A percentile compares a stretch with the other conserved stretches of the same genome.
Evolutionary conservation across 2,888 invertebrate genomes (phyloP).

Genomic region (Desoria tigrina): DNA sequence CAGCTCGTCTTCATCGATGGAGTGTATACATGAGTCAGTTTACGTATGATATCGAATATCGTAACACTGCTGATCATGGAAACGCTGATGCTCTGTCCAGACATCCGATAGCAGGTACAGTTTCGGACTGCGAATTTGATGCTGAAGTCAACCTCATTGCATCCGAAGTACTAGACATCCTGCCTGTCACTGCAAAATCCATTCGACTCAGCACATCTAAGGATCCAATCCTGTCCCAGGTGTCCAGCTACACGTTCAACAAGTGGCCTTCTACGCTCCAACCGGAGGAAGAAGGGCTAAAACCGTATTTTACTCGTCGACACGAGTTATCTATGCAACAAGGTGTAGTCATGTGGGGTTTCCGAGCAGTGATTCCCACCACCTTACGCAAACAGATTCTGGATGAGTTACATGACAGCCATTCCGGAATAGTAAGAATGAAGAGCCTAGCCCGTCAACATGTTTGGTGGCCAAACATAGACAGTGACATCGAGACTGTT

Average conservation of each 20-base stretch:
- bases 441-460: too few species aligned
- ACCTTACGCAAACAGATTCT: constrained; percentile 21
- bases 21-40: constrained; percentile 20
- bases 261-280: background rate
- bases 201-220: background rate
- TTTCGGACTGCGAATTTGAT: background rate
- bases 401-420: constrained; percentile 23
- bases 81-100: constrained; percentile 29
- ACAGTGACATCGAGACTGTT: constrained; percentile 28
- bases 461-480: constrained; percentile 36
- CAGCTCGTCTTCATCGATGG: constrained; percentile 33
- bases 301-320: constrained; percentile 14
- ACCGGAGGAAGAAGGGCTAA: constrained; percentile 8
- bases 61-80: constrained; percentile 24
- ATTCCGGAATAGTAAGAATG: constrained; percentile 37
- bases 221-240: background rate
- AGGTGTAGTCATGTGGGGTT: constrained; percentile 36
- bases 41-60: constrained; percentile 22
- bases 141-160: background rate
- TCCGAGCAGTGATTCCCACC: constrained; percentile 34
- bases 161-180: background rate
- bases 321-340: constrained; percentile 25
- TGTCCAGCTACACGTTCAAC: background rate
- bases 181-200: background rate
- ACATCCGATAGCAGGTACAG: background rate